Percentiles rank a stretch among this genome's conserved stretches.
These are phyloP conservation scores for Erythrocebus patas DNA, from an alignment of 2,113 vertebrate species.

Conservation along the genomic window DNA sequence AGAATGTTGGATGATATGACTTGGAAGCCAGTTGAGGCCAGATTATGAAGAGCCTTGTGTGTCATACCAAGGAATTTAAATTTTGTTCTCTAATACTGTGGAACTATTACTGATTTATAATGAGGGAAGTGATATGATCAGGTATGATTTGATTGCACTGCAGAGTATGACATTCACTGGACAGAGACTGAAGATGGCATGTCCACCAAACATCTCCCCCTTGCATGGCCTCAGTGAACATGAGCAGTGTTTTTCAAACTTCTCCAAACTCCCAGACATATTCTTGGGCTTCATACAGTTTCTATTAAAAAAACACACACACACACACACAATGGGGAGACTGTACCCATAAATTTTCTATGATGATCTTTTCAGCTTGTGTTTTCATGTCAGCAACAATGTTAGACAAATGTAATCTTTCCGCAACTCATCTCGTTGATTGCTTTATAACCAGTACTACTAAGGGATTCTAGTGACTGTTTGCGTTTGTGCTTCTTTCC, in stretches of 20 bases:
- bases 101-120: background rate
- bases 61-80: background rate
- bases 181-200: background rate
- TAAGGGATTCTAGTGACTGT: background rate
- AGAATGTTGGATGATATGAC: no score
- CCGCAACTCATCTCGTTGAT: background rate
- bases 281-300: background rate
- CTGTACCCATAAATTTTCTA: background rate
- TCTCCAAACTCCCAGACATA: background rate
- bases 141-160: background rate
- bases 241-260: background rate
- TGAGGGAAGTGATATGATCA: background rate
- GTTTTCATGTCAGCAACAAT: background rate
- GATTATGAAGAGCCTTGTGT: background rate
- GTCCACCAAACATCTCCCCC: background rate
- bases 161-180: background rate
- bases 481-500: background rate
- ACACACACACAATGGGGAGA: no score
- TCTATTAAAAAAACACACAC: no score
- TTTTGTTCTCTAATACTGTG: background rate
- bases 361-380: background rate
- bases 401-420: background rate
- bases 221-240: background rate
- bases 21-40: background rate
- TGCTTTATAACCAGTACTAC: background rate